Conservation (phyloP, 2,797 vertebrate genomes). For the Xenopus petersii region DNA sequence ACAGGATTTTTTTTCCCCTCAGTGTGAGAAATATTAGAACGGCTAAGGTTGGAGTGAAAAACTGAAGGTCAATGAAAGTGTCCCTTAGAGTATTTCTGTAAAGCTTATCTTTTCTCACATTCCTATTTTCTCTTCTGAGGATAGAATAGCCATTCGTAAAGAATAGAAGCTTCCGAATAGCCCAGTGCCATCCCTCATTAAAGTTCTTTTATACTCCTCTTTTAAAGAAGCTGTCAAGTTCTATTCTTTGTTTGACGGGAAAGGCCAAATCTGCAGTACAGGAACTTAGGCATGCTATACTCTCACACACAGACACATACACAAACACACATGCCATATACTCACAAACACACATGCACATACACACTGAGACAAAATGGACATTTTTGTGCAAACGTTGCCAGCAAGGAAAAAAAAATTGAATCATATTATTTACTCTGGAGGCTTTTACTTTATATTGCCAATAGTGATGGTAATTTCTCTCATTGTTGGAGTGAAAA, state of each 20-base stretch:
- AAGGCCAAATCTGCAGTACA: conserved; percentile 85
- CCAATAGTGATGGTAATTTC: conserved; percentile 98
- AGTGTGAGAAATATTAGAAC: conserved; percentile 53
- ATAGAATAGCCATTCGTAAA: conserved; percentile 77
- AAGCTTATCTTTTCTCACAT: conserved; percentile 79
- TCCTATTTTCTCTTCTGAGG: conserved; percentile 72
- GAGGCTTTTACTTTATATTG: conserved; percentile 97
- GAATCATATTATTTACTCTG: conserved; percentile 98
- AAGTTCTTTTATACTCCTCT: conserved; percentile 83
- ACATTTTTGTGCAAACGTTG: conserved; percentile 84
- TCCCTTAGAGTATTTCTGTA: conserved; percentile 72
- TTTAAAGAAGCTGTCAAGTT: conserved; percentile 99
- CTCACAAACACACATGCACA: neutral
- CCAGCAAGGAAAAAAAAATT: conserved; percentile 83
- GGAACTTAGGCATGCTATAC: conserved; percentile 66
- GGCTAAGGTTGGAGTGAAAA: conserved; percentile 58
- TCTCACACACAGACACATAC: neutral
- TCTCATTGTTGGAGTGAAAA: conserved; percentile 92
- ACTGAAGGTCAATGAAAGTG: conserved; percentile 69
- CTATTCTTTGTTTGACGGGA: conserved; percentile 81
- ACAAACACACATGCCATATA: no score
- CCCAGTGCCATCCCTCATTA: conserved; percentile 85
- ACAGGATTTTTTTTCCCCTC: neutral
- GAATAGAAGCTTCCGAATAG: conserved; percentile 73
- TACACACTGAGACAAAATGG: conserved; percentile 61